These are phyloP conservation scores for Actinia equina DNA, from an alignment of 64 coral and sea anemone genomes.

Conservation along the genomic window DNA sequence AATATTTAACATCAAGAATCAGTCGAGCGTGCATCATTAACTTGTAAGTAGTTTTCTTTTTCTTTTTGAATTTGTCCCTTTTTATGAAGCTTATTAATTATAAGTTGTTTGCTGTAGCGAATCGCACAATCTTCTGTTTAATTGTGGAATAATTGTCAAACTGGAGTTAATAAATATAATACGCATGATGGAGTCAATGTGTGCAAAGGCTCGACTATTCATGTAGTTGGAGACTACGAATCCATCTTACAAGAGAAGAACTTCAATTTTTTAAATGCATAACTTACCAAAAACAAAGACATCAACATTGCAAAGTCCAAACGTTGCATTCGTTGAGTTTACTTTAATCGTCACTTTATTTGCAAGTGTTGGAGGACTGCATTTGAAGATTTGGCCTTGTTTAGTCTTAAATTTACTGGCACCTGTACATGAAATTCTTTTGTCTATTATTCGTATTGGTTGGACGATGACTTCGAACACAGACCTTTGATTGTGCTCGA, in stretches of 20 bases:
- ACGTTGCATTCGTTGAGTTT: background rate
- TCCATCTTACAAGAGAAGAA: background rate
- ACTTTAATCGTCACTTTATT: background rate
- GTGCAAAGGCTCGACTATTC: no score
- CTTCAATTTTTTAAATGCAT: background rate
- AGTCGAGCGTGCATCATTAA: no score
- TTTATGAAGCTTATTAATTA: no score
- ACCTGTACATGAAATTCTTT: background rate
- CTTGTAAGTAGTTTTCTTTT: no score
- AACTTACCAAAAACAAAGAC: slow-evolving; percentile 24
- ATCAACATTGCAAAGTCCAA: slow-evolving; percentile 4
- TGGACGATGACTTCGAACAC: background rate
- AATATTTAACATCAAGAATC: no score
- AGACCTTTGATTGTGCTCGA: background rate
- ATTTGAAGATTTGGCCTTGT: background rate
- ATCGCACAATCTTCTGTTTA: no score
- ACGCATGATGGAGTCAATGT: no score
- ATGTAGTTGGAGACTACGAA: no score
- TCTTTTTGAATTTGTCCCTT: no score
- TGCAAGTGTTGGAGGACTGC: background rate
- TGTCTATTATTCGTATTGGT: background rate
- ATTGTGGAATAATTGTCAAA: no score
- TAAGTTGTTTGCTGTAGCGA: no score
- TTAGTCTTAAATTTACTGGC: background rate
- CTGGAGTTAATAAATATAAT: no score